Evolutionary conservation across 2,113 vertebrate species (phyloP).

Genomic region (Myodes glareolus): DNA sequence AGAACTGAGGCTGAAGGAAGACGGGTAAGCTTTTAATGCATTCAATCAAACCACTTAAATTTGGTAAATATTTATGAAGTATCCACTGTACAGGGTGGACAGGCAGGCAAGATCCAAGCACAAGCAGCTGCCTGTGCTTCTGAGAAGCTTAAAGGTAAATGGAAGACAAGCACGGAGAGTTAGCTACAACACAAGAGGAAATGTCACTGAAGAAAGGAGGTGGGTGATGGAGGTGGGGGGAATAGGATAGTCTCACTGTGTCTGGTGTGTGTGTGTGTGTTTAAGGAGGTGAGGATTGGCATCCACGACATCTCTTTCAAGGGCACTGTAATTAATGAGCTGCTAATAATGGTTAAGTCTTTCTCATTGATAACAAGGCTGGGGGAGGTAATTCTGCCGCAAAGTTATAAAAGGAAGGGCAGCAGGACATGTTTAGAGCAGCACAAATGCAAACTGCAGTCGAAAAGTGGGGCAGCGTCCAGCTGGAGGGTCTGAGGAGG

Average conservation of each 20-base stretch:
- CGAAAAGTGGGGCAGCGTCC: neutral
- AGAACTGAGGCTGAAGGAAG: neutral
- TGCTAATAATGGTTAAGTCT: neutral
- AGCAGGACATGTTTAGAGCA: neutral
- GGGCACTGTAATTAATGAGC: neutral
- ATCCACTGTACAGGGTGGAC: neutral
- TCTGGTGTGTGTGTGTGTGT: neutral
- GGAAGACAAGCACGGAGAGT: neutral
- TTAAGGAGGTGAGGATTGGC: neutral
- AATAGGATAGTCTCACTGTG: neutral
- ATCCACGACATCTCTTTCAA: neutral
- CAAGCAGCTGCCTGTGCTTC: neutral
- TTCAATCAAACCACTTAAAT: conserved; percentile 15
- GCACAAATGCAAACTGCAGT: neutral
- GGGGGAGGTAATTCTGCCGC: neutral
- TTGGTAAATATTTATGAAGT: neutral
- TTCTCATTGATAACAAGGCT: neutral
- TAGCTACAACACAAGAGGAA: neutral
- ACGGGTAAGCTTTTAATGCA: neutral
- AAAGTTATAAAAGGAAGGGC: neutral
- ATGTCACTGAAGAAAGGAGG: neutral
- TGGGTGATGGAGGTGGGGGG: neutral
- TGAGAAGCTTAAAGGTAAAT: neutral
- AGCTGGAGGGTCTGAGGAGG: neutral
- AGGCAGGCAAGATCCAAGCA: neutral